phyloP scores from a whole-genome alignment of 2,797 vertebrate species.

The Todus mexicanus region DNA sequence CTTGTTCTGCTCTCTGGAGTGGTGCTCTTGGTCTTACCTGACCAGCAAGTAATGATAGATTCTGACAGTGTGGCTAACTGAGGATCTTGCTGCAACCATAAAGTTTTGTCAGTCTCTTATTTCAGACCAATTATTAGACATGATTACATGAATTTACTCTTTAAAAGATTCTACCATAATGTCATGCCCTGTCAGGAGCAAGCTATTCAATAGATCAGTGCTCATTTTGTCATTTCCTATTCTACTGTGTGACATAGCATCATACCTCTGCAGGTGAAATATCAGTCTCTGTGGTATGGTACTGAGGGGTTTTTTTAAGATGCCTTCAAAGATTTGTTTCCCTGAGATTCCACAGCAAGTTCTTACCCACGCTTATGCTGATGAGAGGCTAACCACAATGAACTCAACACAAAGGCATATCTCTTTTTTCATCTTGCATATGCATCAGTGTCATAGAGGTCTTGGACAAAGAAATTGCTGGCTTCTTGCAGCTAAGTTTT shows the following conservation, averaged over 20 bases:
- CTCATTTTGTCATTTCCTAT: slow-evolving; percentile 6
- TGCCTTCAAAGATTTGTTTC: background rate
- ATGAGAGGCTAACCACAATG: background rate
- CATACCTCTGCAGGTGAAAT: background rate
- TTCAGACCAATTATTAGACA: slow-evolving; percentile 1
- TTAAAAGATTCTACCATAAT: background rate
- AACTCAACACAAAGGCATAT: background rate
- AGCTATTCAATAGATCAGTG: background rate
- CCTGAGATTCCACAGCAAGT: background rate
- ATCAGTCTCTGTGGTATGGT: background rate
- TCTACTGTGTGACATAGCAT: background rate
- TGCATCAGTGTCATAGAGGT: background rate
- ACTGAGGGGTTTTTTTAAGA: background rate
- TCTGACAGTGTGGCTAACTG: background rate
- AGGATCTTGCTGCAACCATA: background rate
- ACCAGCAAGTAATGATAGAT: background rate
- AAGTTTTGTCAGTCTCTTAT: background rate
- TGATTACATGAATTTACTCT: background rate
- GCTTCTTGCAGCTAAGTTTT: background rate
- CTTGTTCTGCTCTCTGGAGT: background rate
- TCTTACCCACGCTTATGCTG: background rate
- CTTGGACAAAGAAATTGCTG: background rate
- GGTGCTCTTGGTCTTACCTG: background rate
- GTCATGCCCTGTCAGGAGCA: background rate
- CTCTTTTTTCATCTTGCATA: background rate